phyloP scores from a whole-genome alignment of 2,113 vertebrate species.

The Dipodomys ordii region DNA sequence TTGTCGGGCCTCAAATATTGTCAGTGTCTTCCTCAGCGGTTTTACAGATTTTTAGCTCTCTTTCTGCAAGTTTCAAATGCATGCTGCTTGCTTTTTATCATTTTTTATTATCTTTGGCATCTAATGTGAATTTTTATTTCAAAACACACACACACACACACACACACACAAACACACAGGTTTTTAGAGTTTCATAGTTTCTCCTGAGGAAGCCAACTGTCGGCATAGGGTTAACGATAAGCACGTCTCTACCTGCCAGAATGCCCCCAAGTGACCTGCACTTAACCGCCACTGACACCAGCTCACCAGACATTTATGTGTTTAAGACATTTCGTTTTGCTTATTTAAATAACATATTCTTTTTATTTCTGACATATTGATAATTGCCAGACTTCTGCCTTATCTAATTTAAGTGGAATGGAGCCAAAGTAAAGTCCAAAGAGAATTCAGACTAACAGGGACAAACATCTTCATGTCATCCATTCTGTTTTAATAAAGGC shows the following conservation, averaged over 20 bases:
- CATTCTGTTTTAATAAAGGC: conserved; percentile 34
- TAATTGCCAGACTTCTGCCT: conserved; percentile 8
- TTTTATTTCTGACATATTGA: not conserved
- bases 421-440: conserved; percentile 64
- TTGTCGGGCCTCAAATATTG: too few relatives aligned
- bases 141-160: too few relatives aligned
- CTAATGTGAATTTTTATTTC: not conserved
- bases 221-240: not conserved
- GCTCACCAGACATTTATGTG: not conserved
- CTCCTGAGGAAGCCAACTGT: not conserved
- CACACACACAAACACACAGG: not conserved
- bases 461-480: not conserved
- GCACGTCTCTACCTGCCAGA: not conserved
- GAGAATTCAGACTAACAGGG: conserved; percentile 55
- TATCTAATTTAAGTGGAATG: conserved; percentile 3
- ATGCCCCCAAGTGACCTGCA: too few relatives aligned
- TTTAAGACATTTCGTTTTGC: conserved; percentile 32
- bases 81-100: not conserved
- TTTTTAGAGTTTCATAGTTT: not conserved
- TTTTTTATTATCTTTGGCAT: not conserved
- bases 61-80: not conserved
- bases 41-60: not conserved
- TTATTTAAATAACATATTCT: not conserved
- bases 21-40: not conserved
- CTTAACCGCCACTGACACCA: not conserved